phyloP scores from a whole-genome alignment of 2,888 invertebrate genomes.

The Anthoptus insignis region DNA sequence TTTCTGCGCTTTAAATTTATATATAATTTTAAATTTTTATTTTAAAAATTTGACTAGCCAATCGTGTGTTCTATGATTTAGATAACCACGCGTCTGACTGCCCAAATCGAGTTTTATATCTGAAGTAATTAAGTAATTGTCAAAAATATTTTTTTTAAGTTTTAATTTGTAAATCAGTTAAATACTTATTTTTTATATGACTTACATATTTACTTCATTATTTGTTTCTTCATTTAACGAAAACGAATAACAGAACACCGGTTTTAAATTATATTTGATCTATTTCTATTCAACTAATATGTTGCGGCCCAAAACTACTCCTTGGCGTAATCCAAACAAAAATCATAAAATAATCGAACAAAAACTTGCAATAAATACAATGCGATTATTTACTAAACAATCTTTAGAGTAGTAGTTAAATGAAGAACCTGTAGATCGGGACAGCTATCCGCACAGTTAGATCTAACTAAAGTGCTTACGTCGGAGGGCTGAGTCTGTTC shows the following conservation, averaged over 20 bases:
- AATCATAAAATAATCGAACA: constrained; percentile 1
- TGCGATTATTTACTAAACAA: constrained; percentile 8
- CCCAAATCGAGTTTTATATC: constrained; percentile 20
- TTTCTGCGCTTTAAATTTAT: not conserved
- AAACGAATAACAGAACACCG: not conserved
- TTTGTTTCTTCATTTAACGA: constrained; percentile 34
- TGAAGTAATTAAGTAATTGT: constrained; percentile 25
- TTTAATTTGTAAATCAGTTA: not conserved
- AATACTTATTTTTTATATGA: not conserved
- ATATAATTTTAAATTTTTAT: not conserved
- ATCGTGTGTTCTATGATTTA: constrained; percentile 8
- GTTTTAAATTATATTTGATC: not conserved
- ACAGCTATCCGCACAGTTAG: constrained; percentile 39
- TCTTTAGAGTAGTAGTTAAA: constrained; percentile 27
- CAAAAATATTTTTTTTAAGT: not conserved
- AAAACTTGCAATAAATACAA: constrained; percentile 23
- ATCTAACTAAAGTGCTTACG: constrained; percentile 66
- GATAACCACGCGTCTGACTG: constrained; percentile 25
- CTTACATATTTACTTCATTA: constrained; percentile 28
- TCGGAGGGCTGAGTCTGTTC: constrained; percentile 85
- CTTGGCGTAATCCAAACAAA: constrained; percentile 13
- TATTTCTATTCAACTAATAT: not conserved
- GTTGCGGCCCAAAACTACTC: constrained; percentile 8
- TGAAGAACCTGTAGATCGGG: constrained; percentile 39
- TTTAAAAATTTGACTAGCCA: constrained; percentile 8